Conservation (phyloP, 1,140 invertebrate species). For the Drosophila obscura region DNA sequence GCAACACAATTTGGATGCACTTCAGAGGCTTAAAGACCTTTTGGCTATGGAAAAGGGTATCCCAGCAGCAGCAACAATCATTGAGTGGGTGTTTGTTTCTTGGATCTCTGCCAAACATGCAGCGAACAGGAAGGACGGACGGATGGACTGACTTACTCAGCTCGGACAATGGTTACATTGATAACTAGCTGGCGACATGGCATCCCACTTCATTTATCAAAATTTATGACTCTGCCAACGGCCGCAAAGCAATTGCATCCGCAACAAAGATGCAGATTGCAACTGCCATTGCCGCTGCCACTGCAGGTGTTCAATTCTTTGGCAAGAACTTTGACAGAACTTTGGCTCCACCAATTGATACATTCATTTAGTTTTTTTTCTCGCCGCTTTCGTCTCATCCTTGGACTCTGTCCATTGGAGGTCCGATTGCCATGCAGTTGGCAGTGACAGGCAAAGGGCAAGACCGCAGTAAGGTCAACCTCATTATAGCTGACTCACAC, state of each 20-base stretch:
- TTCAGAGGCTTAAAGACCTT: conserved; percentile 1
- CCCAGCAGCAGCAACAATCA: conserved; percentile 35
- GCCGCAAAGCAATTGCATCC: conserved; percentile 40
- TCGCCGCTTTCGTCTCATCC: conserved; percentile 7
- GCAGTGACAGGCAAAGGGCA: conserved; percentile 21
- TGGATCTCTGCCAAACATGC: conserved; percentile 68
- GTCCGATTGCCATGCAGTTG: conserved; percentile 28
- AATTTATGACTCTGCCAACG: conserved; percentile 66
- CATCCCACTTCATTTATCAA: conserved; percentile 75
- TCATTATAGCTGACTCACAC: conserved; percentile 42
- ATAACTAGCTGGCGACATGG: conserved; percentile 76
- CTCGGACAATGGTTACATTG: conserved; percentile 58
- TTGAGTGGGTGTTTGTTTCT: conserved; percentile 10
- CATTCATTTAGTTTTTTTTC: conserved; percentile 6
- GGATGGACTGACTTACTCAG: conserved; percentile 5
- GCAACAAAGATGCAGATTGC: too few relatives aligned
- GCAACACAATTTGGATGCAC: conserved; percentile 7
- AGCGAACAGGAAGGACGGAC: background rate
- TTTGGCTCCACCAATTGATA: conserved; percentile 26
- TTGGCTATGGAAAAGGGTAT: conserved; percentile 20
- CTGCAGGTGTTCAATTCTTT: conserved; percentile 43
- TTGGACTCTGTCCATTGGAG: conserved; percentile 21
- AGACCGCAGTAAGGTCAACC: conserved; percentile 32
- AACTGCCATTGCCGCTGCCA: conserved; percentile 7
- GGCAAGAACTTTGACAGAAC: conserved; percentile 5